Evolutionary conservation across 2,113 vertebrate species (phyloP).

Genomic region (Oreotrochilus melanogaster): DNA sequence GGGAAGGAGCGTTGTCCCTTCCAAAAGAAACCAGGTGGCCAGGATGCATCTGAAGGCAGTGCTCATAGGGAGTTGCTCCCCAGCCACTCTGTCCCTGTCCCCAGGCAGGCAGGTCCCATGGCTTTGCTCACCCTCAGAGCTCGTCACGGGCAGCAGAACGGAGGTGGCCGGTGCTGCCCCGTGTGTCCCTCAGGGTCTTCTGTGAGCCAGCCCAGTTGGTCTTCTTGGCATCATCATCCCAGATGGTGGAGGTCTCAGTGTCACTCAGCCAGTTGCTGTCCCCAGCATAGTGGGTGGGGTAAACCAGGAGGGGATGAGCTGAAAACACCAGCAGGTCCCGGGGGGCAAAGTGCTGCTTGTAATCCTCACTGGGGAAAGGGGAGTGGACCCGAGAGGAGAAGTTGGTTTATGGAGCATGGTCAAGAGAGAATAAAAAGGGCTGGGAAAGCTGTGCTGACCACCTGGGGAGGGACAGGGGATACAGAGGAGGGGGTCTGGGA

Average conservation of each 20-base stretch:
- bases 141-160: slow-evolving; percentile 78
- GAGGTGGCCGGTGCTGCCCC: slow-evolving; percentile 53
- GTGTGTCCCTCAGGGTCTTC: slow-evolving; percentile 86
- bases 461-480: rapidly evolving
- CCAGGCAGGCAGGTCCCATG: rapidly evolving
- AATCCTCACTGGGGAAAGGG: slow-evolving; percentile 82
- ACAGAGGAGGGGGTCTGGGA: rapidly evolving
- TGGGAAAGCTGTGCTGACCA: rapidly evolving
- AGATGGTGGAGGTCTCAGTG: slow-evolving; percentile 95
- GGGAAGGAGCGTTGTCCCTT: not conserved
- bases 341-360: slow-evolving; percentile 88
- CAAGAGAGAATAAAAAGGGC: not conserved
- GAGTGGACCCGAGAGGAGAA: not conserved
- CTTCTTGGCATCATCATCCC: slow-evolving; percentile 88
- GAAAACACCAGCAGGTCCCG: slow-evolving; percentile 90
- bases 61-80: not conserved
- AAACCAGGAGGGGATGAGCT: slow-evolving; percentile 86
- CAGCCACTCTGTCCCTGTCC: not conserved
- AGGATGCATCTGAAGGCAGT: rapidly evolving
- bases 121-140: slow-evolving; percentile 77
- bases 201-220: slow-evolving; percentile 91
- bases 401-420: not conserved
- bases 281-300: slow-evolving; percentile 92
- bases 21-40: not conserved
- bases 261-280: slow-evolving; percentile 92